phyloP scores from a whole-genome alignment of 2,113 vertebrate species.

The Pseudonaja textilis region DNA sequence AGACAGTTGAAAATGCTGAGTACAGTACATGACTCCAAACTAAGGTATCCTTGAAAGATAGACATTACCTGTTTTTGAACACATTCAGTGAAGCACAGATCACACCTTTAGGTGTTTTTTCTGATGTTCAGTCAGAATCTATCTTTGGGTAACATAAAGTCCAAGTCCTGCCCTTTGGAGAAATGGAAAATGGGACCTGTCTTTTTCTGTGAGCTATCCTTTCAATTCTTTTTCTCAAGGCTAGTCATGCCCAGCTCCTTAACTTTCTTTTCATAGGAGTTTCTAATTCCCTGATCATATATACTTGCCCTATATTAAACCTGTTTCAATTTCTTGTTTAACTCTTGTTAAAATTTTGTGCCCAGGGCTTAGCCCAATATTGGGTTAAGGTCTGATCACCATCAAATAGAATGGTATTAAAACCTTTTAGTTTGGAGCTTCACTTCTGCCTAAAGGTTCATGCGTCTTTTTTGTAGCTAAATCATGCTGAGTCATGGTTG shows the following conservation, averaged over 20 bases:
- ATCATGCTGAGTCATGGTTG: not conserved
- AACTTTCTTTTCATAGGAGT: not conserved
- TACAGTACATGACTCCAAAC: not conserved
- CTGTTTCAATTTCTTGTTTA: not conserved
- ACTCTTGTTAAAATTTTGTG: not conserved
- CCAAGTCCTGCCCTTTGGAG: not conserved
- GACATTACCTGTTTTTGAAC: not conserved
- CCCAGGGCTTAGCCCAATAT: not conserved
- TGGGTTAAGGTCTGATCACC: not conserved
- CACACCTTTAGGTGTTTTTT: not conserved
- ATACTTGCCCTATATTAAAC: not conserved
- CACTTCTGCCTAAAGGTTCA: not conserved
- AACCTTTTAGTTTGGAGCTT: not conserved
- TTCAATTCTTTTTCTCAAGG: not conserved
- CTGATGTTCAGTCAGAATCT: not conserved
- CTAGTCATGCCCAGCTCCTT: not conserved
- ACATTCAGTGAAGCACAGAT: not conserved
- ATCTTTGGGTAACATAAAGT: not conserved
- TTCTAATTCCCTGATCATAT: not conserved
- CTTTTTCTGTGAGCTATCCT: not conserved
- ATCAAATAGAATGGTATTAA: not conserved
- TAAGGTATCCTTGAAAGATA: not conserved
- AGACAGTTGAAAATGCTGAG: not conserved
- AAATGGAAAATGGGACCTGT: not conserved
- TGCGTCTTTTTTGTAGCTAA: not conserved